Evolutionary conservation across 2,113 vertebrate species (phyloP).

Genomic region (Piaya cayana): DNA sequence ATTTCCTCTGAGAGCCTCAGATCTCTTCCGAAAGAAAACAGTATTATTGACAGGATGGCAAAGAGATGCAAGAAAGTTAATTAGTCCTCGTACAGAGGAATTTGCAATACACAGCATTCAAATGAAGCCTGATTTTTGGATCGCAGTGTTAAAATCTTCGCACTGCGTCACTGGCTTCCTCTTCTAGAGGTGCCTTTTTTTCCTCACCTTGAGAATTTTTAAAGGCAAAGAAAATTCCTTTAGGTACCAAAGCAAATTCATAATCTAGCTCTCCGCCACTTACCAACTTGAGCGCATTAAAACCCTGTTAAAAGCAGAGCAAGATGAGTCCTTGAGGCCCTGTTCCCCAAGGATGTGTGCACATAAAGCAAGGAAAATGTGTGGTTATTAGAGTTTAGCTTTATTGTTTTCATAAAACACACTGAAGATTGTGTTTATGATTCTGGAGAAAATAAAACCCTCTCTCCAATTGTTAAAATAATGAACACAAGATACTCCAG

Average conservation of each 20-base stretch:
- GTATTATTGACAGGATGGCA: slow-evolving; percentile 27
- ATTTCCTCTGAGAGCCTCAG: slow-evolving; percentile 58
- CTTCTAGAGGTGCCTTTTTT: background rate
- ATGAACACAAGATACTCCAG: slow-evolving; percentile 47
- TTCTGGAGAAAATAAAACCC: slow-evolving; percentile 64
- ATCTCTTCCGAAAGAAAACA: slow-evolving; percentile 58
- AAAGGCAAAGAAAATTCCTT: slow-evolving; percentile 15
- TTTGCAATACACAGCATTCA: slow-evolving; percentile 1
- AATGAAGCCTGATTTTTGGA: slow-evolving; percentile 13
- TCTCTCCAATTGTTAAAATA: slow-evolving; percentile 63
- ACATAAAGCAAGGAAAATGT: slow-evolving; percentile 69
- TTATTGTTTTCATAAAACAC: slow-evolving; percentile 74
- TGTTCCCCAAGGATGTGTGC: slow-evolving; percentile 50
- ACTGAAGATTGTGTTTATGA: slow-evolving; percentile 65
- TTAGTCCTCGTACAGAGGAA: background rate
- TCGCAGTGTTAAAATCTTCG: background rate
- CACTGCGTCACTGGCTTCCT: background rate
- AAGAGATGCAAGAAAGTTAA: slow-evolving; percentile 40
- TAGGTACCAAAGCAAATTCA: slow-evolving; percentile 32
- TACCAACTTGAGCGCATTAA: slow-evolving; percentile 29
- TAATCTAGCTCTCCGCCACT: slow-evolving; percentile 10
- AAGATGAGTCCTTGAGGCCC: slow-evolving; percentile 63
- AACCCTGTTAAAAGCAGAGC: slow-evolving; percentile 38
- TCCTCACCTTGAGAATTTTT: slow-evolving; percentile 38
- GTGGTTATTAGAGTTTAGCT: slow-evolving; percentile 72